A percentile compares a stretch with the other conserved stretches of the same genome.
phyloP scores from a whole-genome alignment of 2,888 invertebrate species.

The Serripes groenlandicus region DNA sequence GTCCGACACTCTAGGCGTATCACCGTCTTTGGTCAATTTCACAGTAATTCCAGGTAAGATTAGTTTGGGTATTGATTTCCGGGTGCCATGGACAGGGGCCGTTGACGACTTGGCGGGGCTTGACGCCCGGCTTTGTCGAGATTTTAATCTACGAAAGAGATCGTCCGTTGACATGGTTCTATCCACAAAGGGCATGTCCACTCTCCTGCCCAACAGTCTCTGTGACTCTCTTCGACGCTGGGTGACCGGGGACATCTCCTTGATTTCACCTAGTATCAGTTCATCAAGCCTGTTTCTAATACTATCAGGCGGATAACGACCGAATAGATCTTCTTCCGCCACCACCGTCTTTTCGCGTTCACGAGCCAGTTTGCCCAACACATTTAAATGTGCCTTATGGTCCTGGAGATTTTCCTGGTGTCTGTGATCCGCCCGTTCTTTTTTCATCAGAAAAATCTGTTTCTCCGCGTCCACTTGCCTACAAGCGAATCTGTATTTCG shows the following conservation, averaged over 20 bases:
- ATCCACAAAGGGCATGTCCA: conserved; percentile 69
- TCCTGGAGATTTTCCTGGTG: conserved; percentile 74
- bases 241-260: conserved; percentile 73
- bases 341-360: conserved; percentile 56
- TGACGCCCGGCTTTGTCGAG: conserved; percentile 49
- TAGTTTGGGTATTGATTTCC: conserved; percentile 61
- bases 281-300: conserved; percentile 70
- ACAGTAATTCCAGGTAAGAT: conserved; percentile 75
- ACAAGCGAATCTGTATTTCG: conserved; percentile 66
- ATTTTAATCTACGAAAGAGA: conserved; percentile 60
- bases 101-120: conserved; percentile 45
- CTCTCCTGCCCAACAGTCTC: conserved; percentile 67
- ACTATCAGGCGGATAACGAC: conserved; percentile 71
- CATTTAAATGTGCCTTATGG: conserved; percentile 75
- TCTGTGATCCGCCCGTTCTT: conserved; percentile 65
- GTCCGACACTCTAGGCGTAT: conserved; percentile 17
- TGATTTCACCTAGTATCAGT: conserved; percentile 69
- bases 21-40: conserved; percentile 37
- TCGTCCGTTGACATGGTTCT: conserved; percentile 71
- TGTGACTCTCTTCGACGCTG: conserved; percentile 70
- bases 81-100: conserved; percentile 26
- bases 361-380: conserved; percentile 70
- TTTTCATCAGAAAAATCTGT: conserved; percentile 73
- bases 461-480: conserved; percentile 73
- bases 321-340: conserved; percentile 66